phyloP scores from a whole-genome alignment of 2,797 vertebrate species.

The Scolopax rusticola region DNA sequence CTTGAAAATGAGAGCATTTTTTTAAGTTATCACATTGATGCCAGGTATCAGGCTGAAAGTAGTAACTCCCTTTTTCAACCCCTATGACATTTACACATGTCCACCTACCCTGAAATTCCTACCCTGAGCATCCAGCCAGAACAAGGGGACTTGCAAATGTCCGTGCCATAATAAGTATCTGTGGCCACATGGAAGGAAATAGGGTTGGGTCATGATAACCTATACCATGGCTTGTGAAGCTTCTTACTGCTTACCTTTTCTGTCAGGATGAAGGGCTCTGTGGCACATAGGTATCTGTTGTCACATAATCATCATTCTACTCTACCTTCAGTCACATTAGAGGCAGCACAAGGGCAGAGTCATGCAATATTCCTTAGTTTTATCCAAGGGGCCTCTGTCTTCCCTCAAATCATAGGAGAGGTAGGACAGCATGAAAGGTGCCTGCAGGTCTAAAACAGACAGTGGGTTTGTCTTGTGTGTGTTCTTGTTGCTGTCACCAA shows the following conservation, averaged over 20 bases:
- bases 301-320: background rate
- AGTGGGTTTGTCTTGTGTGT: background rate
- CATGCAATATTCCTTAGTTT: background rate
- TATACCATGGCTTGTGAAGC: background rate
- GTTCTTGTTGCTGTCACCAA: background rate
- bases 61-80: background rate
- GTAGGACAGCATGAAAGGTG: background rate
- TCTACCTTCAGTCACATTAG: rapidly evolving
- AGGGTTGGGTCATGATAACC: background rate
- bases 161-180: background rate
- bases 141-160: background rate
- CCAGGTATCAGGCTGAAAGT: background rate
- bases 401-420: background rate
- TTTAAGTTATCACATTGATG: background rate
- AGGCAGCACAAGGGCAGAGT: background rate
- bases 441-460: background rate
- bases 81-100: background rate
- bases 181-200: background rate
- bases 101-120: background rate
- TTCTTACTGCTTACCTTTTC: background rate
- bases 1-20: background rate
- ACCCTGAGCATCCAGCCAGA: background rate
- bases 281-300: background rate
- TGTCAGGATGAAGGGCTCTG: background rate
- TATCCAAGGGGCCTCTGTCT: background rate